A percentile compares a stretch with the other conserved stretches of the same genome.
Conservation (phyloP, 1,140 invertebrate genomes). For the Aphaenogaster floridana region DNA sequence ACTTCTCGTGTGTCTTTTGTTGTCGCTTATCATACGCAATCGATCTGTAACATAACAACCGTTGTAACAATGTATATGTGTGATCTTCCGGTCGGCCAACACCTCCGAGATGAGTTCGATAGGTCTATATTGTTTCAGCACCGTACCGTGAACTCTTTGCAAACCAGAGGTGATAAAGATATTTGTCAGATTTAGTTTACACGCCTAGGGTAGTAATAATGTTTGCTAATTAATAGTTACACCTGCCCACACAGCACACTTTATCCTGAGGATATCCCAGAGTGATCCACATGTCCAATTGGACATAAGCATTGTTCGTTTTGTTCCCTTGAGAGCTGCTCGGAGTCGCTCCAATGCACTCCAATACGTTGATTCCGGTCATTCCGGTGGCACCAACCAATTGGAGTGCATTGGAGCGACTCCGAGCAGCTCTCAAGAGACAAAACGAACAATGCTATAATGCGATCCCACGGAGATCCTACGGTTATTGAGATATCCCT, state of each 20-base stretch:
- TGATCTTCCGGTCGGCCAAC: not conserved
- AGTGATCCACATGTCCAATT: too few species aligned
- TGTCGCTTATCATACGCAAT: not conserved
- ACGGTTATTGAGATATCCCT: too few species aligned
- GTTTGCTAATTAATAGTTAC: constrained; percentile 16
- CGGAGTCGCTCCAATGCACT: too few species aligned
- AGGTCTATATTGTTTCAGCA: not conserved
- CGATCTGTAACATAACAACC: not conserved
- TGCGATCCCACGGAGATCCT: too few species aligned
- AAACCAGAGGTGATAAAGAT: not conserved
- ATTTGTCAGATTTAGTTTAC: constrained; percentile 37
- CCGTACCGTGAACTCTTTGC: not conserved
- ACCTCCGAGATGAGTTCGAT: constrained; percentile 4
- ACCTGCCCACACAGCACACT: not conserved
- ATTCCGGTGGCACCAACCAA: too few species aligned
- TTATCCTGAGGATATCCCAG: too few species aligned
- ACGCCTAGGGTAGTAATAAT: not conserved
- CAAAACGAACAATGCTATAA: too few species aligned
- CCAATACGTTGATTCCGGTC: too few species aligned
- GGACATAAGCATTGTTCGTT: too few species aligned
- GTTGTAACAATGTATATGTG: not conserved
- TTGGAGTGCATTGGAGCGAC: too few species aligned
- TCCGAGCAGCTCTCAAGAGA: too few species aligned
- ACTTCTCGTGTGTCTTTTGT: not conserved
- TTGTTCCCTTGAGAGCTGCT: too few species aligned